Percentiles rank a stretch among this genome's conserved stretches.
Conservation (phyloP, 30 jellyfish, hydroid and myxozoan genomes). For the Chrysaora quinquecirrha region DNA sequence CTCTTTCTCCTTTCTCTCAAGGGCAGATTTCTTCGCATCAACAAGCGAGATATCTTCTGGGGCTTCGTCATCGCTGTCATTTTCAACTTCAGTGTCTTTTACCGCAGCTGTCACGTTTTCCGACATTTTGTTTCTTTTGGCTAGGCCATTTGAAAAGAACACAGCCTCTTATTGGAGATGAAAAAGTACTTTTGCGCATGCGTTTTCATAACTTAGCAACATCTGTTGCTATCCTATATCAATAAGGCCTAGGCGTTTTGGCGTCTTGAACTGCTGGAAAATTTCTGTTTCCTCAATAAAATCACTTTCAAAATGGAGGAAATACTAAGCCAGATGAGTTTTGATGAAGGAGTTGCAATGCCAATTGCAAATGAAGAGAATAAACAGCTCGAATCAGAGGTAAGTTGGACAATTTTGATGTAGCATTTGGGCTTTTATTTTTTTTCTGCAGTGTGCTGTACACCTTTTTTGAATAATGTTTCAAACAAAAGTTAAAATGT, state of each 20-base stretch:
- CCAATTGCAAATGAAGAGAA: conserved; percentile 96
- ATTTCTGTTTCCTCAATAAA: neutral
- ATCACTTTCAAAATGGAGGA: conserved; percentile 74
- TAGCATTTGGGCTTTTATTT: neutral
- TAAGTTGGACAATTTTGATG: conserved; percentile 13
- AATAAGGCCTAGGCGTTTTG: neutral
- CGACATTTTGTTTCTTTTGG: neutral
- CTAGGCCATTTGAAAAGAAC: no score
- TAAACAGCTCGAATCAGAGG: conserved; percentile 88
- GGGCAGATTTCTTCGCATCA: conserved; percentile 55
- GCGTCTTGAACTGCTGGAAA: neutral
- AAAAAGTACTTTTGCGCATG: no score
- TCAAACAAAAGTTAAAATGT: no score
- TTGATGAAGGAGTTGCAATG: conserved; percentile 95
- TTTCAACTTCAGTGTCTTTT: conserved; percentile 3
- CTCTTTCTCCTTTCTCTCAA: conserved; percentile 27
- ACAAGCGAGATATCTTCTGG: conserved; percentile 67
- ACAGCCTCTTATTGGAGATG: no score
- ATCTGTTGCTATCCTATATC: neutral
- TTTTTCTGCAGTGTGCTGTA: no score
- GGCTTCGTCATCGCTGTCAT: conserved; percentile 66
- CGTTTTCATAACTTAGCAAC: neutral
- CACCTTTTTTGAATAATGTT: no score
- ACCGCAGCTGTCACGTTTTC: conserved; percentile 1
- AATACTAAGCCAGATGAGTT: conserved; percentile 85